A percentile compares a stretch with the other conserved stretches of the same genome.
These are phyloP conservation scores for Botia almorhae DNA, from an alignment of 2,797 vertebrate species.

Conservation along the genomic window DNA sequence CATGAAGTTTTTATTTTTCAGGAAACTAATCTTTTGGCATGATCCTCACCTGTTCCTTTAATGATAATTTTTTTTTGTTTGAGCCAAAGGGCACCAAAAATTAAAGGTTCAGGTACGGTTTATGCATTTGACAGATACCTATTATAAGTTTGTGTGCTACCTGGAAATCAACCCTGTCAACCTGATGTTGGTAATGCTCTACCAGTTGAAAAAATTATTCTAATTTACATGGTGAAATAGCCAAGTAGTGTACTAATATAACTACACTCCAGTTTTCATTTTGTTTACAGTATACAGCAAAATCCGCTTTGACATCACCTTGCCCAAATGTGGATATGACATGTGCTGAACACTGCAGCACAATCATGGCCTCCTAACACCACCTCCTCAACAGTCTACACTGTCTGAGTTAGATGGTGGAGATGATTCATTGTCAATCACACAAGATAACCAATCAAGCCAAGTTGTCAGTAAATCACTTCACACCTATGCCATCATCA, in stretches of 20 bases:
- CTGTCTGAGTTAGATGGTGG: background rate
- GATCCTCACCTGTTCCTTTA: constrained; percentile 11
- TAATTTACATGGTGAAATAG: no score
- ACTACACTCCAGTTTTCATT: no score
- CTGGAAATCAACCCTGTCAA: no score
- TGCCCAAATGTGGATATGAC: background rate
- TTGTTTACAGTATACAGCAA: constrained; percentile 57
- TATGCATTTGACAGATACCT: background rate
- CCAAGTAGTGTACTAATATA: no score
- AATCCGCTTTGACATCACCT: constrained; percentile 21
- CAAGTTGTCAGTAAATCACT: constrained; percentile 60
- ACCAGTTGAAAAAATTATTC: no score
- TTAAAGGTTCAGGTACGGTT: background rate
- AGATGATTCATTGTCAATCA: background rate
- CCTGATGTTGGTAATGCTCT: no score
- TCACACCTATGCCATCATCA: background rate
- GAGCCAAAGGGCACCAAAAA: constrained; percentile 4
- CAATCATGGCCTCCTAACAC: background rate
- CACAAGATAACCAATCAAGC: background rate
- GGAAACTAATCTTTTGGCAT: background rate
- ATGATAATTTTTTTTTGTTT: constrained; percentile 51
- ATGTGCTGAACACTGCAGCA: constrained; percentile 29
- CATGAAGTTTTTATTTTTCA: background rate
- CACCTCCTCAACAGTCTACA: background rate
- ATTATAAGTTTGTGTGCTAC: no score